These are phyloP conservation scores for Pipa parva DNA, from an alignment of 2,113 vertebrate species.

Conservation along the genomic window DNA sequence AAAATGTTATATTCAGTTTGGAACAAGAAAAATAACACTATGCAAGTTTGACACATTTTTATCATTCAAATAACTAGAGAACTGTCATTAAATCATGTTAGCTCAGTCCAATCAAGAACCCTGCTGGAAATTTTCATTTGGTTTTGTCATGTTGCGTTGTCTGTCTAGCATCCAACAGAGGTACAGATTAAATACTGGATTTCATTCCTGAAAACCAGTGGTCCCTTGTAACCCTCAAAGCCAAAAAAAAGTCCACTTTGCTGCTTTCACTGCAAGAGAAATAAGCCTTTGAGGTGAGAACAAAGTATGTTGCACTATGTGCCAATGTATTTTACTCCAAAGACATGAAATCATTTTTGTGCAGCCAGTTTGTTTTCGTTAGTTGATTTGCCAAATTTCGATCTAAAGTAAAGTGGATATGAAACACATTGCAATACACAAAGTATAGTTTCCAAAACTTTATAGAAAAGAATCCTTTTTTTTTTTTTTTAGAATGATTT, in stretches of 20 bases:
- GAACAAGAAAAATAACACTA: slow-evolving; percentile 28
- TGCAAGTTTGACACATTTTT: slow-evolving; percentile 37
- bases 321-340: slow-evolving; percentile 36
- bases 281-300: slow-evolving; percentile 41
- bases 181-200: slow-evolving; percentile 43
- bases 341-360: slow-evolving; percentile 36
- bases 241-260: slow-evolving; percentile 39
- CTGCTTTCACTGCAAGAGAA: slow-evolving; percentile 23
- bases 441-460: no score
- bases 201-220: slow-evolving; percentile 40
- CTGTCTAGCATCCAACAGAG: slow-evolving; percentile 40
- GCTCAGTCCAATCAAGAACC: slow-evolving; percentile 40
- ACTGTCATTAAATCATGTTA: slow-evolving; percentile 44
- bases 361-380: slow-evolving; percentile 23
- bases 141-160: slow-evolving; percentile 41
- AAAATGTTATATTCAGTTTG: slow-evolving; percentile 20
- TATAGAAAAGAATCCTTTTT: no score
- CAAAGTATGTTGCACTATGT: slow-evolving; percentile 32
- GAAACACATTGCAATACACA: slow-evolving; percentile 1
- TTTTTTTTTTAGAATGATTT: no score
- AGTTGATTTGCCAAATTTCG: slow-evolving; percentile 35
- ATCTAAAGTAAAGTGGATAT: slow-evolving; percentile 20
- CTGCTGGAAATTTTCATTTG: slow-evolving; percentile 41
- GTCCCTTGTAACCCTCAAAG: slow-evolving; percentile 40
- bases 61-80: slow-evolving; percentile 40